These are phyloP conservation scores for Drosophila siamana DNA, from an alignment of 2,888 invertebrate genomes.

Conservation along the genomic window DNA sequence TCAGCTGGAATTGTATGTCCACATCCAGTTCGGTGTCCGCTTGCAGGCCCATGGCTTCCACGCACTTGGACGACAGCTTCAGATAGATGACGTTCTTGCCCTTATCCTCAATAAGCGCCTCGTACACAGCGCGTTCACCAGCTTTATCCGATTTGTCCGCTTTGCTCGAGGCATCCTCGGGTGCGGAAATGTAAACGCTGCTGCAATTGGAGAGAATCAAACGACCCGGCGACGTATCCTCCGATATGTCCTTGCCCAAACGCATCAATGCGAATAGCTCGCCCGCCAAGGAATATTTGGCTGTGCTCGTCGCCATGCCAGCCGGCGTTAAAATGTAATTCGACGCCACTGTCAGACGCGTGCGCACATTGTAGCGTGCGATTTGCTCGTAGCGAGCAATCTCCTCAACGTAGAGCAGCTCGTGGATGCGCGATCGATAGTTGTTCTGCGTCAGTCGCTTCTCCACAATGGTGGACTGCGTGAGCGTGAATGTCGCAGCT, in stretches of 20 bases:
- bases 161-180: constrained; percentile 63
- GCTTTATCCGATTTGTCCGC: constrained; percentile 44
- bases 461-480: constrained; percentile 89
- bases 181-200: constrained; percentile 88
- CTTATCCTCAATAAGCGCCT: constrained; percentile 92
- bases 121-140: constrained; percentile 87
- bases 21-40: constrained; percentile 89
- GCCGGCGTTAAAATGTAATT: constrained; percentile 90
- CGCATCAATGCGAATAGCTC: constrained; percentile 91
- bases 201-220: constrained; percentile 92
- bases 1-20: constrained; percentile 93
- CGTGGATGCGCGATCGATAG: constrained; percentile 91
- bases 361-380: constrained; percentile 89
- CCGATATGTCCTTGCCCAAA: constrained; percentile 90
- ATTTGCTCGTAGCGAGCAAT: constrained; percentile 90
- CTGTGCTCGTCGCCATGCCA: constrained; percentile 89
- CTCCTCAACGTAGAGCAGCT: constrained; percentile 91
- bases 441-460: constrained; percentile 88
- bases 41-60: constrained; percentile 88
- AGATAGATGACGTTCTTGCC: constrained; percentile 92
- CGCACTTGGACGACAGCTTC: constrained; percentile 89
- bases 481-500: constrained; percentile 88
- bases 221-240: constrained; percentile 93
- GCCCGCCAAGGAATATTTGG: constrained; percentile 91
- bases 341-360: constrained; percentile 88